Evolutionary conservation across 2,113 vertebrate genomes (phyloP), one percentile per base, ranked within the genome.

Genomic region (Atractosteus spatula): DNA sequence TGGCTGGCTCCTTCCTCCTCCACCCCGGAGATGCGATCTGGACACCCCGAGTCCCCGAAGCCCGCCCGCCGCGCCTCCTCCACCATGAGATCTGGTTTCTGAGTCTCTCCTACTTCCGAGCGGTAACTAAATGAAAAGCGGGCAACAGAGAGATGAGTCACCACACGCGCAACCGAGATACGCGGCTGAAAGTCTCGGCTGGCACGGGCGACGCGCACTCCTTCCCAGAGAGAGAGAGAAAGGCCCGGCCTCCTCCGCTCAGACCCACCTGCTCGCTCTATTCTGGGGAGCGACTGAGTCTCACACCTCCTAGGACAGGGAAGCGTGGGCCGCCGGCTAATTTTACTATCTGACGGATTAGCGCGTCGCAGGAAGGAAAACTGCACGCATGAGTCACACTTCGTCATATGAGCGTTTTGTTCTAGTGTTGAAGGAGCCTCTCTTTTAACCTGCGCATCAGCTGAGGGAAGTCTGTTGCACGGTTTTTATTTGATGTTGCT

Each of bases 61-160:
- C 47, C 5, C 47, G 5, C 47, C 47, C 10, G 47, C 47, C 47
- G 47, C 47, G 2, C 47, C 47, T 51, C 47, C 47, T 10, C 47
- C 47, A 1, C 5, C 5, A 51, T 51, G 5, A 63, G 62, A 63
- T 41, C 7, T 8, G 4, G 43, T 14, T 10, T n/a, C 47, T 45
- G 13, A 66, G 4, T 4, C 45, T 43, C 72, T 62, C 74, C 78
- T 75, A 65, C 59, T 68, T 66, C 2, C 45, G 41, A 29, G 55
- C 17, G 29, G 12, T 29, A 47, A 67, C 61, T 43, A 14, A 4
- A 5, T 11, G 7, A 64, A 41, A 44, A 10, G 6, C 42, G 64
- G 61, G 13, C 14, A 44, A 62, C n/a, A 66, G 29, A 63, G n/a
- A 45, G 69, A 56, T 78, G 78, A 81, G 71, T 77, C 76, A 73